Conservation (phyloP, 2,113 vertebrate genomes). For the Rynchops niger region DNA sequence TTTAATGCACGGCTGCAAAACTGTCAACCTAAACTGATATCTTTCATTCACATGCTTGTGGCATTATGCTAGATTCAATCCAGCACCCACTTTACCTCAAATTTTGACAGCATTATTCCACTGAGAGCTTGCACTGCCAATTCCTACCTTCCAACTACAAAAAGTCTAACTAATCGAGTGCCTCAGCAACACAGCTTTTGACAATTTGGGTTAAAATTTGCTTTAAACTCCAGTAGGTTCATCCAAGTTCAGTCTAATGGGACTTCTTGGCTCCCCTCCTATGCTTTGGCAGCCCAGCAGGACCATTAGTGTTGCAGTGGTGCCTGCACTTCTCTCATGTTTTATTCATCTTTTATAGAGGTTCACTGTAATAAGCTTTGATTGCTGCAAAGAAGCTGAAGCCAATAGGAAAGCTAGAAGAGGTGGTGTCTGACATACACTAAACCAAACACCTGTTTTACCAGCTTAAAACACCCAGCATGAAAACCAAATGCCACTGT, state of each 20-base stretch:
- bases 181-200: neutral
- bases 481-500: neutral
- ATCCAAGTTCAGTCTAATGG: neutral
- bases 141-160: neutral
- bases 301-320: neutral
- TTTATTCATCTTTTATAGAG: neutral
- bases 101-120: neutral
- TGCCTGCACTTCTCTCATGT: neutral
- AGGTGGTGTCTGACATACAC: neutral
- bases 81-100: neutral
- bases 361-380: neutral
- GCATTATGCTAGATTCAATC: neutral
- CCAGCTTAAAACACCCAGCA: neutral
- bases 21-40: neutral
- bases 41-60: neutral
- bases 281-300: neutral
- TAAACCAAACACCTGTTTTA: neutral
- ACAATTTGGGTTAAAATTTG: neutral
- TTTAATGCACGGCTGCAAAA: neutral
- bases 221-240: neutral
- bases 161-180: neutral
- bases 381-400: constrained; percentile 22
- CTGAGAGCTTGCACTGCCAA: neutral
- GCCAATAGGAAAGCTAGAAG: neutral
- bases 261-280: neutral